phyloP scores from a whole-genome alignment of 2,888 invertebrate species.

The Tromatobia lineatoria region DNA sequence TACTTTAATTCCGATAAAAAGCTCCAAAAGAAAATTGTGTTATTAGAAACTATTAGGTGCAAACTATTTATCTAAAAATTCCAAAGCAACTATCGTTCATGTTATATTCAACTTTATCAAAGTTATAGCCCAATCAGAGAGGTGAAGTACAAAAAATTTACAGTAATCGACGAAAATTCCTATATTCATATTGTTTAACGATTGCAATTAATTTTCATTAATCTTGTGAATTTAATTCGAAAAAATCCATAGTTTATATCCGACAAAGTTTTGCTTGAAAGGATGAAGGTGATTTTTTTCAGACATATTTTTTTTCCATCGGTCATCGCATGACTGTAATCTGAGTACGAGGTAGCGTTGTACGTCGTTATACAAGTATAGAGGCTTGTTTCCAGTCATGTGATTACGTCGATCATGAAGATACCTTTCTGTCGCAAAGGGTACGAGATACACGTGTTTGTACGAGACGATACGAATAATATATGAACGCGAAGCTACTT shows the following conservation, averaged over 20 bases:
- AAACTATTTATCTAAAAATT: too few relatives aligned
- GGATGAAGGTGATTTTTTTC: not conserved
- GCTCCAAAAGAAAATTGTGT: not conserved
- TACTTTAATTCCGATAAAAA: not conserved
- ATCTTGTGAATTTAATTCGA: not conserved
- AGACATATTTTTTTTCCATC: not conserved
- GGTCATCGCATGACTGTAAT: conserved; percentile 28
- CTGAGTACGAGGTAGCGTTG: not conserved
- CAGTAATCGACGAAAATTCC: too few relatives aligned
- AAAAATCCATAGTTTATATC: not conserved
- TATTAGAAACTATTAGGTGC: too few relatives aligned
- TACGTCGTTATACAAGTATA: conserved; percentile 5
- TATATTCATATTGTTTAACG: too few relatives aligned
- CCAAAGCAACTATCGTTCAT: too few relatives aligned
- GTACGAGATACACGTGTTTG: conserved; percentile 32
- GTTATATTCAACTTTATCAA: too few relatives aligned
- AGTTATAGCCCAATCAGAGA: too few relatives aligned
- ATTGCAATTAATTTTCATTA: not conserved
- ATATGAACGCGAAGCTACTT: conserved; percentile 65
- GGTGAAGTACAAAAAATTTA: too few relatives aligned
- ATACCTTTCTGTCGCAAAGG: conserved; percentile 50
- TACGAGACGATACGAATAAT: conserved; percentile 46
- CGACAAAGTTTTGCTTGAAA: not conserved
- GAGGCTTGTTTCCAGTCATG: conserved; percentile 41
- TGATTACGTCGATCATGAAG: conserved; percentile 63